Base-by-base conservation (phyloP, 2,797 vertebrate genomes). In the Gymnothorax javanicus region DNA sequence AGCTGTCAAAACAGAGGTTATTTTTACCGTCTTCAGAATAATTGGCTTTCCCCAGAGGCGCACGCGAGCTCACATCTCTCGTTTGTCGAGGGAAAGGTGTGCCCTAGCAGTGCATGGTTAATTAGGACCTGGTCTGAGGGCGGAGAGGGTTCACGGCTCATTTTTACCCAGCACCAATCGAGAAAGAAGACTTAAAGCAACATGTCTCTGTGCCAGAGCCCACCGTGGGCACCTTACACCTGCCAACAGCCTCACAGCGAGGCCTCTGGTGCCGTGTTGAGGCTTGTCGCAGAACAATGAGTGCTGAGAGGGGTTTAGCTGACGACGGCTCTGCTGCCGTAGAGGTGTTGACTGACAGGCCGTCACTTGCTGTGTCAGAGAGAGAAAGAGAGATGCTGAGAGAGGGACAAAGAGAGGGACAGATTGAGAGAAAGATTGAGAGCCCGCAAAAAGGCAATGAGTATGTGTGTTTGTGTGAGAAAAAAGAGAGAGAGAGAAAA, bases 11-110 rank as follows among this genome's bases (percentile, higher is more conserved):
- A n/a, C 50, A 4, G 6, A 54, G 17, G 50, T 50, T 79, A 79
- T 79, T 79, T 79, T 79, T 79, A 79, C 75, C 50, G 20, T 23
- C 75, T 79, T 56, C 75, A 56, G n/a, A 79, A 79, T 79, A 79
- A 79, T 79, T 79, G 75, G 43, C 75, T 54, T 54, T 79, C 75
- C 50, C 43, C n/a, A 20, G 75, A 17, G 75, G 7, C 50, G n/a
- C 9, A 23, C 75, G 20, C 5, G 7, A 23, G 50, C 75, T 52
- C 50, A 15, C 75, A n/a, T 54, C 43, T 54, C 50, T 54, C 75
- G 23, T 79, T 79, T 54, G 50, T n/a, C 75, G 52, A 11, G 0
- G 75, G n/a, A 77, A 79, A 54, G 75, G 75, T 79, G 75, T n/a
- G 17, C 75, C 75, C 75, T 54, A 23, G 20, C 17, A 79, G 43